Evolutionary conservation across 2,797 vertebrate genomes (phyloP).

Genomic region (Pseudomugil gertrudae): DNA sequence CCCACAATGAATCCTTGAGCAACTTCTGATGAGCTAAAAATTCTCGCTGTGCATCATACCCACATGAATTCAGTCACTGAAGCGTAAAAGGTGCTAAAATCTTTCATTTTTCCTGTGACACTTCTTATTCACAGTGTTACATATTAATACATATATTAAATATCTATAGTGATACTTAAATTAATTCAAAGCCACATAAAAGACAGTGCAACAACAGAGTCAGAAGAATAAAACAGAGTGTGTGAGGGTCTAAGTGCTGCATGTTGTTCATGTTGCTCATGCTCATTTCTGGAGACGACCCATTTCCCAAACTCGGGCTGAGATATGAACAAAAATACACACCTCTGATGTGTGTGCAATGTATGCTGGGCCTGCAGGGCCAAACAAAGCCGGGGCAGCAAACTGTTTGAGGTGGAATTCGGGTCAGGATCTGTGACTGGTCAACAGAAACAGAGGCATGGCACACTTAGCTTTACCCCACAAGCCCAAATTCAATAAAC

Average conservation of each 20-base stretch:
- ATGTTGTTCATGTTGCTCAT: conserved; percentile 47
- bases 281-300: conserved; percentile 66
- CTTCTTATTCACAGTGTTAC: conserved; percentile 8
- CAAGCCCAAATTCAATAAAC: conserved; percentile 18
- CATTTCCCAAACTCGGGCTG: conserved; percentile 56
- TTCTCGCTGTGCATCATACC: conserved; percentile 46
- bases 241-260: conserved; percentile 26
- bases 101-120: conserved; percentile 18
- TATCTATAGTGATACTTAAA: conserved; percentile 17
- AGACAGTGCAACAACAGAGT: conserved; percentile 20
- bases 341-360: conserved; percentile 42
- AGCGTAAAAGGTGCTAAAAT: conserved; percentile 26
- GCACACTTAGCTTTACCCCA: conserved; percentile 16
- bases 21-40: conserved; percentile 59
- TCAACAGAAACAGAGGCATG: conserved; percentile 27
- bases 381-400: conserved; percentile 46
- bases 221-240: conserved; percentile 21
- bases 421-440: conserved; percentile 52
- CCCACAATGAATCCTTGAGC: conserved; percentile 46
- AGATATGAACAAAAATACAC: conserved; percentile 42
- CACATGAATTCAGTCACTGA: conserved; percentile 49
- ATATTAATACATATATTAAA: background rate
- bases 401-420: conserved; percentile 30
- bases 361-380: conserved; percentile 42
- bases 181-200: conserved; percentile 14